Evolutionary conservation across 2,888 invertebrate species (phyloP).

Genomic region (Phengaris alcon): DNA sequence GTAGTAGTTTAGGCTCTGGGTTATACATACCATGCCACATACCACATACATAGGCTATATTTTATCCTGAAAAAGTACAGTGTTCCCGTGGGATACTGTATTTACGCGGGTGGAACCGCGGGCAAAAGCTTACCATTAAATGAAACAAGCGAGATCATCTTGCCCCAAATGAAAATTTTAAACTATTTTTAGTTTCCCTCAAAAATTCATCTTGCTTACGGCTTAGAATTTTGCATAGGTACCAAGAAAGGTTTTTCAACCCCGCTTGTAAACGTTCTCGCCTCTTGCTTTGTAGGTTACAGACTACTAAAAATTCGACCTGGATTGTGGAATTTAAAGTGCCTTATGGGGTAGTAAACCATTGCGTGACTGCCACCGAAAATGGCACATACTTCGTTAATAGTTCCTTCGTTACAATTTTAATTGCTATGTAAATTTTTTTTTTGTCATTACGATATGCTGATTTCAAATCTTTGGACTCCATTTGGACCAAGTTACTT

Average conservation of each 20-base stretch:
- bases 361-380: constrained; percentile 1
- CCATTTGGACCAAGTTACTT: not conserved
- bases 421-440: constrained; percentile 1
- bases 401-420: constrained; percentile 1
- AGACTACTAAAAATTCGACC: constrained; percentile 19
- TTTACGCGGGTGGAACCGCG: too few relatives aligned
- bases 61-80: too few relatives aligned
- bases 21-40: too few relatives aligned
- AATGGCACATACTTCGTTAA: constrained; percentile 16
- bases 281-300: not conserved
- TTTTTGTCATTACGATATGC: not conserved
- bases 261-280: not conserved
- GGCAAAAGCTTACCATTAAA: too few relatives aligned
- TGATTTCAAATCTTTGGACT: not conserved
- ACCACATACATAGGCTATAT: too few relatives aligned
- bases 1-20: too few relatives aligned
- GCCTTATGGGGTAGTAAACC: constrained; percentile 9
- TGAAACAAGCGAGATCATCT: too few relatives aligned
- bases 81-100: too few relatives aligned
- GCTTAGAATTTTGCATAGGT: too few relatives aligned
- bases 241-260: not conserved
- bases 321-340: constrained; percentile 15
- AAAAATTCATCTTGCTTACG: too few relatives aligned
- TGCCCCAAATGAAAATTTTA: too few relatives aligned
- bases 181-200: too few relatives aligned